Base-by-base conservation (phyloP, 2,888 invertebrate species). In the Lymantria dispar region DNA sequence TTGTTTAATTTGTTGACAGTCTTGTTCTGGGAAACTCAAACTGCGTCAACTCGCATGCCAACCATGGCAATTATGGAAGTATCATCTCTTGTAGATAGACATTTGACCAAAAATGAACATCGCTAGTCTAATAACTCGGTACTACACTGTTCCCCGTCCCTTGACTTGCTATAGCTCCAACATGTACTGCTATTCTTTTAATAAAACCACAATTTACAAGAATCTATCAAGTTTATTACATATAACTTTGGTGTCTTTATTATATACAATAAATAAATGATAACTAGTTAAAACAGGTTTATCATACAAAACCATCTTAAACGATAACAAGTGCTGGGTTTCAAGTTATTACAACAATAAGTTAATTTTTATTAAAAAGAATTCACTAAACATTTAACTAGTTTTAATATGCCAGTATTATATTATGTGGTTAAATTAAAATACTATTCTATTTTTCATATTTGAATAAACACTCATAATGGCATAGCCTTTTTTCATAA, bases 221-320 rank as follows among this genome's bases (percentile, higher is more conserved):
- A 82, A 79, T 83, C 87, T 90, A 88, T 80, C 83, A 79, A 85
- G 87, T 87, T 88, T 76, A 82, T 86, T 87, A 85, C 82, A 82
- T 76, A 84, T 90, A 90, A 88, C 91, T 91, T 91, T 91, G 90
- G 90, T 90, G 86, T 91, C 77, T 87, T 86, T 86, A 85, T 85
- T 88, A 88, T 87, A 83, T 83, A 88, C 84, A 87, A 87, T 86
- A 88, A 87, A 87, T 85, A 85, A 83, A 83, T 70, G 78, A 77
- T 72, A 85, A 83, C 80, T 83, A 85, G 76, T 15, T 15, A 77
- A 76, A 76, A 74, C 74, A 80, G 69, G 74, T 78, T 66, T 82
- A 78, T 80, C 71, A 76, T 81, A 87, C 80, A 84, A 72, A 78
- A 80, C 72, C 73, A 75, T 70, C 69, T 74, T 72, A 72, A 69